phyloP scores from a whole-genome alignment of 2,888 invertebrate genomes.

The Parascotia fuliginaria region DNA sequence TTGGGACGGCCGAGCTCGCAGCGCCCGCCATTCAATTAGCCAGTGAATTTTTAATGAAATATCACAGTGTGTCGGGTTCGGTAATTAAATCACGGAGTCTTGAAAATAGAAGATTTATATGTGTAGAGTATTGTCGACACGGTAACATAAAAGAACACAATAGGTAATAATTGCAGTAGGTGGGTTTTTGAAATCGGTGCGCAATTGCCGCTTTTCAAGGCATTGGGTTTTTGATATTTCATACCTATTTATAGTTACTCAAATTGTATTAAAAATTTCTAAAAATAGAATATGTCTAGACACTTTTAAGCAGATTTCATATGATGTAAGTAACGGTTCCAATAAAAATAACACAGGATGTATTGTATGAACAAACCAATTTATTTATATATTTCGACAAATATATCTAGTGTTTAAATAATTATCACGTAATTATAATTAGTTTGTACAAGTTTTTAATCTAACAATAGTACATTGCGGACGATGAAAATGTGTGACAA shows the following conservation, averaged over 20 bases:
- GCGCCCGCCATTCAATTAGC: constrained; percentile 42
- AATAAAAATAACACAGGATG: constrained; percentile 9
- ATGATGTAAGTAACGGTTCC: too few species aligned
- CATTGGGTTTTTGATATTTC: neutral
- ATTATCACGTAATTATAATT: constrained; percentile 33
- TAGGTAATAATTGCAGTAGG: constrained; percentile 12
- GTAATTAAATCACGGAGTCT: constrained; percentile 40
- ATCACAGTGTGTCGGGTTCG: constrained; percentile 36
- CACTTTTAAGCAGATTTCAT: too few species aligned
- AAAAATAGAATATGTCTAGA: too few species aligned
- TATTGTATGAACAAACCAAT: constrained; percentile 50
- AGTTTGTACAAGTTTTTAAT: constrained; percentile 47
- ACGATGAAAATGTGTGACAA: neutral
- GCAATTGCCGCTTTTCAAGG: neutral
- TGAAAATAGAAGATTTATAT: constrained; percentile 42
- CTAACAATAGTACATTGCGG: constrained; percentile 9
- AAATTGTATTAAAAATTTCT: neutral
- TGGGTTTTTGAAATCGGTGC: constrained; percentile 1
- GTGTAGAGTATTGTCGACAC: constrained; percentile 28
- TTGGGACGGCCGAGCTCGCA: constrained; percentile 31
- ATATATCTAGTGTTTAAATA: constrained; percentile 39
- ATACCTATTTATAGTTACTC: neutral
- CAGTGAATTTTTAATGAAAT: constrained; percentile 48
- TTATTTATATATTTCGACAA: constrained; percentile 50
- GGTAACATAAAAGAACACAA: constrained; percentile 32